These are phyloP conservation scores for Nasonia longicornis DNA, from an alignment of 1,140 invertebrate genomes.

Conservation along the genomic window DNA sequence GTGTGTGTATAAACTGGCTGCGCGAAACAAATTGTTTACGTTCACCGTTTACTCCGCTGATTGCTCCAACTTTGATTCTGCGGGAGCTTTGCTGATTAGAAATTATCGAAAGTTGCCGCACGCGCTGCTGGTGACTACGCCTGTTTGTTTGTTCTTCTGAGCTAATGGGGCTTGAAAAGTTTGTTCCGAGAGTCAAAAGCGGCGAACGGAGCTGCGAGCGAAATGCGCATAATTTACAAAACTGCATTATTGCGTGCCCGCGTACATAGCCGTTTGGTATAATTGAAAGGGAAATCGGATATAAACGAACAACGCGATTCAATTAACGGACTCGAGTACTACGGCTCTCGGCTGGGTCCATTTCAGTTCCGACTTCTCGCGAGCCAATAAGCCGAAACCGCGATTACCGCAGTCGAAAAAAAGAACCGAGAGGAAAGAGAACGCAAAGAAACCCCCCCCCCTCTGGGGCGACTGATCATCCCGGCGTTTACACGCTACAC, in stretches of 20 bases:
- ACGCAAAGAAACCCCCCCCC: neutral
- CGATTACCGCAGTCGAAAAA: neutral
- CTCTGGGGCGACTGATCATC: neutral
- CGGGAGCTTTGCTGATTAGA: neutral
- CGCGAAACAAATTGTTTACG: slow-evolving; percentile 15
- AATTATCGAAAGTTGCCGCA: neutral
- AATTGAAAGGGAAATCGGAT: too few species aligned
- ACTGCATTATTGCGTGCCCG: too few species aligned
- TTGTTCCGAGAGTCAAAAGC: neutral
- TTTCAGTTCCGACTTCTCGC: too few species aligned
- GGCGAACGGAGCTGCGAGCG: neutral
- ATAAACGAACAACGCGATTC: too few species aligned
- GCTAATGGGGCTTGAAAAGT: neutral
- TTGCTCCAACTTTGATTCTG: slow-evolving; percentile 1
- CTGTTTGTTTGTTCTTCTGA: neutral
- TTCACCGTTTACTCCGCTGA: neutral
- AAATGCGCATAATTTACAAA: too few species aligned
- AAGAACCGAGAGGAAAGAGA: neutral
- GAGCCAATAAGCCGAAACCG: neutral
- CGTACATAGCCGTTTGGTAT: too few species aligned
- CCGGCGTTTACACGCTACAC: slow-evolving; percentile 25
- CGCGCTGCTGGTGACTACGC: neutral
- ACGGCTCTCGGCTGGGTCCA: too few species aligned
- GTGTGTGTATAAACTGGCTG: neutral
- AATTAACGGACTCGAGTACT: too few species aligned